phyloP scores from a whole-genome alignment of 2,888 invertebrate species.

The Megaustenia siamemsis region DNA sequence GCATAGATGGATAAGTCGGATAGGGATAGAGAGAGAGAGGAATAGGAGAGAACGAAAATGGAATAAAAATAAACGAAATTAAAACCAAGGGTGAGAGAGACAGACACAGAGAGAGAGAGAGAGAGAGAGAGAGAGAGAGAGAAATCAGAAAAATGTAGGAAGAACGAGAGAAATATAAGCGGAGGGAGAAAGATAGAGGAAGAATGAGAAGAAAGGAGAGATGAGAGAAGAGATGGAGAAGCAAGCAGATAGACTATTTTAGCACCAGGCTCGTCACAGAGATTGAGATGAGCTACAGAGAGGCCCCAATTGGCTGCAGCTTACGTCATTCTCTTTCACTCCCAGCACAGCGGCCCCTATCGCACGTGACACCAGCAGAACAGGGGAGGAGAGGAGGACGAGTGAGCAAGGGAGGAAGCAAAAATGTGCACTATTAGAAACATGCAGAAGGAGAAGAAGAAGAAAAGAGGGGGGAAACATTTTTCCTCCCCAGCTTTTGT shows the following conservation, averaged over 20 bases:
- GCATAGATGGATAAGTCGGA: background rate
- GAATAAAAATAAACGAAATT: constrained; percentile 1
- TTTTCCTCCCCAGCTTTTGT: background rate
- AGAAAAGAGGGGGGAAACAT: background rate
- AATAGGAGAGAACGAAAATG: background rate
- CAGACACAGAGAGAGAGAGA: constrained; percentile 58
- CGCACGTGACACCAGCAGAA: background rate
- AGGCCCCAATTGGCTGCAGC: background rate
- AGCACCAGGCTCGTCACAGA: background rate
- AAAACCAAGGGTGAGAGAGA: background rate
- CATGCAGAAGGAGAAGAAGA: constrained; percentile 13
- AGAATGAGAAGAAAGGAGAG: background rate
- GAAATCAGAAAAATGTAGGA: background rate
- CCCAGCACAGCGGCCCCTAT: background rate
- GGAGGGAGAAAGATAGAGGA: background rate
- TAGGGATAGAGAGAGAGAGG: background rate
- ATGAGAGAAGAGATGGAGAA: background rate
- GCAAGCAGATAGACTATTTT: background rate
- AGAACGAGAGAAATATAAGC: background rate
- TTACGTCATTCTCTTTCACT: constrained; percentile 13
- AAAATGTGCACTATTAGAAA: constrained; percentile 30
- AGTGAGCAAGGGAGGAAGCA: background rate
- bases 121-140: constrained; percentile 65
- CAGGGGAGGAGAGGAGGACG: background rate
- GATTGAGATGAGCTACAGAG: background rate